Conservation (phyloP, 2,888 invertebrate genomes). For the Noctua pronuba region DNA sequence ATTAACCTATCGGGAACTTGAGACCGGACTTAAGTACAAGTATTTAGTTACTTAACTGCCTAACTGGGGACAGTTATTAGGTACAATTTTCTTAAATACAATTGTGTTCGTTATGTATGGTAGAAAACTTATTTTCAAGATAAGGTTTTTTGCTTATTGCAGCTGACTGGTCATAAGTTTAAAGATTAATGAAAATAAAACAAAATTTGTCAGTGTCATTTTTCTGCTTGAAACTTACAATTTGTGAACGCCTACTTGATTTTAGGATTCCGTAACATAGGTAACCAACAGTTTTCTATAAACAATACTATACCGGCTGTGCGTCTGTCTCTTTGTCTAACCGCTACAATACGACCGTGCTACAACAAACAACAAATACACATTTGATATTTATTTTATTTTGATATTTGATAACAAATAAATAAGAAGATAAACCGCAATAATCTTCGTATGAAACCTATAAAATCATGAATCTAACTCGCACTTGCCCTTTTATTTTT, state of each 20-base stretch:
- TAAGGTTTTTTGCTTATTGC: neutral
- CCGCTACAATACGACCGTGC: no score
- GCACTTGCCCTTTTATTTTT: neutral
- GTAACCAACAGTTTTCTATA: neutral
- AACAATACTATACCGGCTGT: neutral
- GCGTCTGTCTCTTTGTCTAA: neutral
- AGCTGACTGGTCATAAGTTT: neutral
- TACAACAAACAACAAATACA: no score
- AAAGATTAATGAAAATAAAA: neutral
- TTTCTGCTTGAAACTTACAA: neutral
- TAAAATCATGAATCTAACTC: neutral
- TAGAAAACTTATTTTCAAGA: neutral
- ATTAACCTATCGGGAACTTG: conserved; percentile 42
- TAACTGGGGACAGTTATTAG: neutral
- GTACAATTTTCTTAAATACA: conserved; percentile 13
- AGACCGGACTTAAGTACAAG: conserved; percentile 16
- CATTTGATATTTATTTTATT: no score
- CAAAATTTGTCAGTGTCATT: neutral
- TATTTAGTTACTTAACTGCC: conserved; percentile 29
- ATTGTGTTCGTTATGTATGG: neutral
- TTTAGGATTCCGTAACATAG: neutral
- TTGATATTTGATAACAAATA: no score
- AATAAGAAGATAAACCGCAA: neutral
- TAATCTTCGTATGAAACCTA: neutral
- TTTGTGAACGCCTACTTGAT: neutral